Evolutionary conservation across 2,113 vertebrate genomes (phyloP), one percentile per base, ranked within the genome.

Genomic region (Bubalus kerabau): DNA sequence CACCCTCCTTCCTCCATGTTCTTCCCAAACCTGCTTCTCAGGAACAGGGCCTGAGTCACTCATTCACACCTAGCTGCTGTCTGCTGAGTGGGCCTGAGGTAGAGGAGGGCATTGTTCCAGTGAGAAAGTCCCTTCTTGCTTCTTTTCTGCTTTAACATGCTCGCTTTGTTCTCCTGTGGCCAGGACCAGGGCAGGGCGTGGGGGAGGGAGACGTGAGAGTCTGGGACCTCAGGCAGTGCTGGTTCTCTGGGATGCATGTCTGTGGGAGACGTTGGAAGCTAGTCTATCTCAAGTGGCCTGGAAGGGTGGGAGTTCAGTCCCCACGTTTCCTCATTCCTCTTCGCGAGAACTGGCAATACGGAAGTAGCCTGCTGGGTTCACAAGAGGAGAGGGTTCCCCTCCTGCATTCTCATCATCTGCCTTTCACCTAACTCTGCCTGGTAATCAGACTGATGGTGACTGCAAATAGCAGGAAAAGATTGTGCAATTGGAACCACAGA

Each of bases 271-370:
- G 5, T 12, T 17, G 43, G 81, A 11, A 48, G 24, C 48, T 16
- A 8, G 21, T 32, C 30, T 43, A 36, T 16, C 24, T 46, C 82
- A n/a, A 32, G 7, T 6, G 64, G 40, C 81, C 74, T 64, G 16
- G 28, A 67, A 78, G 84, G 46, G 40, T 14, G 13, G 32, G 46
- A 6, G 17, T 57, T 90, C 14, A 1, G 54, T 26, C 59, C 43
- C 46, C 0, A 2, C 1, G 6, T 56, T 57, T 62, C 81, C 40
- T 62, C 7, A 3, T 87, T 54, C 67, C 32, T 8, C 36, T 81
- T 54, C 13, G 0, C 0, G 9, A 60, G n/a, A 43, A 50, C 11
- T 24, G 7, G 7, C 11, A 5, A 14, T 21, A 30, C 7, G n/a
- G 32, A 67, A 17, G 28, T 5, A 17, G 28, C 6, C 0, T 19